Percentiles rank a stretch among this genome's conserved stretches.
phyloP scores from a whole-genome alignment of 2,888 invertebrate genomes.

The Odontocerum albicorne region DNA sequence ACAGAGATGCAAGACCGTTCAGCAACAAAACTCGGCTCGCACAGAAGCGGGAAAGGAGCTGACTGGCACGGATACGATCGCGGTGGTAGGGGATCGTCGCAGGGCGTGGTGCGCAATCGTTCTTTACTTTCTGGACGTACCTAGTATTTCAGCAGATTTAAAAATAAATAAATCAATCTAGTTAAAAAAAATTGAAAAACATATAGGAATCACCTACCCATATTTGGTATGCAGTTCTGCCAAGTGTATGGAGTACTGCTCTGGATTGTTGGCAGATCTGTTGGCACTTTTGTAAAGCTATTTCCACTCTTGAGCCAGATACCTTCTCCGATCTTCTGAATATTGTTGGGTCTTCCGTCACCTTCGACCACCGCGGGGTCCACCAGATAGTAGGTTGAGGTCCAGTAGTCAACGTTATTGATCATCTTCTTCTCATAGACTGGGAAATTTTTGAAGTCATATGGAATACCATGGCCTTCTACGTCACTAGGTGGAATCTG shows the following conservation, averaged over 20 bases:
- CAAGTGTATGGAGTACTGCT: constrained; percentile 25
- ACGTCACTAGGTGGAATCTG: constrained; percentile 30
- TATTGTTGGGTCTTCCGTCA: constrained; percentile 23
- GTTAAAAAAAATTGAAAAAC: no score
- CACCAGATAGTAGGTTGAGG: constrained; percentile 33
- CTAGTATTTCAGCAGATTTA: no score
- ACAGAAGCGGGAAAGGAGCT: no score
- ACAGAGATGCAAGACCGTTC: no score
- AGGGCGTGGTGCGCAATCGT: no score
- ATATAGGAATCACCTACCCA: constrained; percentile 32
- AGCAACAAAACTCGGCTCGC: no score
- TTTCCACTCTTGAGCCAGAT: constrained; percentile 32
- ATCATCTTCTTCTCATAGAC: constrained; percentile 31
- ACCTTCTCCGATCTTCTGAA: constrained; percentile 24
- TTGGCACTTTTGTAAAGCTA: constrained; percentile 25
- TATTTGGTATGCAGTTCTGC: constrained; percentile 33
- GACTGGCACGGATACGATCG: no score
- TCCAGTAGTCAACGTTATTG: constrained; percentile 26
- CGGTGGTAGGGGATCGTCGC: no score
- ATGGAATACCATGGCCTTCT: constrained; percentile 30
- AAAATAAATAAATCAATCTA: no score
- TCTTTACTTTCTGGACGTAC: no score
- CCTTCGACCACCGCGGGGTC: constrained; percentile 20
- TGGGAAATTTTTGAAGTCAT: constrained; percentile 28
- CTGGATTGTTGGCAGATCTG: constrained; percentile 27